Base-by-base conservation (phyloP, 2,888 invertebrate species). In the Epinotia demarniana region DNA sequence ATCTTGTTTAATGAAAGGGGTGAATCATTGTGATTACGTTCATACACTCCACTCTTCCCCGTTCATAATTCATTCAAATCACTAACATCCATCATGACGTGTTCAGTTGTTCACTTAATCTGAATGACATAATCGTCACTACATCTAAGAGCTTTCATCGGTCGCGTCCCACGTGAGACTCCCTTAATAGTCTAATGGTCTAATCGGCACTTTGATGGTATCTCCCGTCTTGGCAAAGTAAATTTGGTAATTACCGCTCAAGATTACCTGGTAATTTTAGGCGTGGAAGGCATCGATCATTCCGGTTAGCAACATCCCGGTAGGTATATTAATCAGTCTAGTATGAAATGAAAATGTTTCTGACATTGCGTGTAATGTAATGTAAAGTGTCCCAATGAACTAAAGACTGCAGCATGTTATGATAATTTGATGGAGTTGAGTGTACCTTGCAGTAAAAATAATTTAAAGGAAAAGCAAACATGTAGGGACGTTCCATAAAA, bases 231-330 rank as follows among this genome's bases (percentile, higher is more conserved):
- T 87, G 85, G 83, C 46, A 66, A 66, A 82, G 86, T 86, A 91
- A 91, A 92, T 92, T 92, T 89, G 88, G 89, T 90, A 91, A 93
- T 92, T 92, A 92, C 89, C 86, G 85, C 77, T 85, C 82, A 85
- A 90, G 90, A 92, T 92, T 90, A 90, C 87, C 81, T 78, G 81
- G 83, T 88, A 89, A 90, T 89, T 88, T 87, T 80, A 86, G 82
- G 85, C 86, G 87, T 84, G 88, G 87, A 85, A 86, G 83, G 84
- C 89, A 90, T 91, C 89, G 90, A 91, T 91, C 88, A 86, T 81
- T 81, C 80, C 80, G 84, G 84, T 74, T 64, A 70, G 70, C 19
- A 64, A 70, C 74, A 64, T 63, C 64, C 39, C 11, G 70, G 23
- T 75, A 43, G 58, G 53, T 64, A 71, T 69, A 73, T 73, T 69